A percentile compares a stretch with the other conserved stretches of the same genome.
These are phyloP conservation scores for Panagrolaimus sp. DNA, from an alignment of 1,140 invertebrate species.

Conservation along the genomic window DNA sequence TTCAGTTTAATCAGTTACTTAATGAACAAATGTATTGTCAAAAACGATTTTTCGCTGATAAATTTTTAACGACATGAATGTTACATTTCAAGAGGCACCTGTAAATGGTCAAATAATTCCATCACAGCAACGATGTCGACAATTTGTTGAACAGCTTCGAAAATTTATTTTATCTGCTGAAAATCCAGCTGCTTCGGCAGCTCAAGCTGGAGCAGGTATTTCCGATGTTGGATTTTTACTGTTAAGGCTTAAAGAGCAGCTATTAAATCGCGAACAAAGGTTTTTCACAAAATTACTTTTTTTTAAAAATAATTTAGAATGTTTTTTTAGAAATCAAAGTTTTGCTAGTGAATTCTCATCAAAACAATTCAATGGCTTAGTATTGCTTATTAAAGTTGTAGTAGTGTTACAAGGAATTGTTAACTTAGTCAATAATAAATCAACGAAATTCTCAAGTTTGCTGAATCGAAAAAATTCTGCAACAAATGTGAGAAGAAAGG, in stretches of 20 bases:
- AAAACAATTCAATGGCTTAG: constrained; percentile 29
- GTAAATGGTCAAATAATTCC: background rate
- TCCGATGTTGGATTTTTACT: constrained; percentile 38
- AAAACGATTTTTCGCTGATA: background rate
- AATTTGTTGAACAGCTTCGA: constrained; percentile 29
- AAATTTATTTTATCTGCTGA: constrained; percentile 30
- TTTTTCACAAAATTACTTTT: background rate
- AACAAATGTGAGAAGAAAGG: constrained; percentile 34
- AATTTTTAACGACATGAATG: constrained; percentile 10
- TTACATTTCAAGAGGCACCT: constrained; percentile 13
- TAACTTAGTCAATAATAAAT: constrained; percentile 22
- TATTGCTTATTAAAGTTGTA: constrained; percentile 36
- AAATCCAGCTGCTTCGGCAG: constrained; percentile 22
- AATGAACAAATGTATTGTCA: too few species aligned
- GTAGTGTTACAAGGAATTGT: constrained; percentile 41
- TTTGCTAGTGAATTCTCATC: constrained; percentile 32
- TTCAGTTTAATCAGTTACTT: too few species aligned
- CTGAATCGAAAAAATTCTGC: constrained; percentile 29
- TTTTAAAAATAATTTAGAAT: background rate
- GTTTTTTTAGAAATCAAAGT: constrained; percentile 16
- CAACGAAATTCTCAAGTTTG: constrained; percentile 34
- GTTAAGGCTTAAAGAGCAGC: constrained; percentile 36
- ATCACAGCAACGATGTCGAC: constrained; percentile 6
- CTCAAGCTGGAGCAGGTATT: constrained; percentile 21
- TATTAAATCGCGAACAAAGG: constrained; percentile 30